Conservation (phyloP, 2,888 invertebrate genomes). For the Dynastes maya region DNA sequence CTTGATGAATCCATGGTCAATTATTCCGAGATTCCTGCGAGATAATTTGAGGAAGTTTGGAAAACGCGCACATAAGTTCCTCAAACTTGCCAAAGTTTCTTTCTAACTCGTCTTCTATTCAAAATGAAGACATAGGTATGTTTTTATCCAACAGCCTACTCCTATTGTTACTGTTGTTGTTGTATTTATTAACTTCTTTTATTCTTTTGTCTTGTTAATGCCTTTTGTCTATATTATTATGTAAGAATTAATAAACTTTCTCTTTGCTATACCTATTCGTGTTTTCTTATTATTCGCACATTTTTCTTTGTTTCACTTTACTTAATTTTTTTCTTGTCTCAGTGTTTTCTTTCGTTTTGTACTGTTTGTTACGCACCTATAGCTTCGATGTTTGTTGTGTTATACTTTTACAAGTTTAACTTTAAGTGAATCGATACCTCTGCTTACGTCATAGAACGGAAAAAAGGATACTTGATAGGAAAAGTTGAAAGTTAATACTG, state of each 20-base stretch:
- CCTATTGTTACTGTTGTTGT: neutral
- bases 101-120: conserved; percentile 27
- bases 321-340: neutral
- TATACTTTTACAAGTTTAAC: conserved; percentile 5
- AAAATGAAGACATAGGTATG: conserved; percentile 41
- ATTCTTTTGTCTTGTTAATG: neutral
- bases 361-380: conserved; percentile 20
- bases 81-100: conserved; percentile 24
- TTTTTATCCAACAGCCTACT: conserved; percentile 14
- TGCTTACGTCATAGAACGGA: conserved; percentile 12
- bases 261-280: neutral
- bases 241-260: conserved; percentile 11
- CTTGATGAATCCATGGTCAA: conserved; percentile 1
- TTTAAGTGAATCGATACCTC: conserved; percentile 13
- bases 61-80: conserved; percentile 24
- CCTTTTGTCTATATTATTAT: neutral
- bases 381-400: conserved; percentile 20
- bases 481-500: neutral
- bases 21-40: conserved; percentile 9
- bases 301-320: neutral
- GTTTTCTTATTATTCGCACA: conserved; percentile 27
- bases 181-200: conserved; percentile 7
- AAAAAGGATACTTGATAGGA: neutral
- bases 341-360: neutral
- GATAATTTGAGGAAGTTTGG: conserved; percentile 12